These are phyloP conservation scores for Cydia fagiglandana DNA, from an alignment of 1,140 invertebrate species.

Conservation along the genomic window DNA sequence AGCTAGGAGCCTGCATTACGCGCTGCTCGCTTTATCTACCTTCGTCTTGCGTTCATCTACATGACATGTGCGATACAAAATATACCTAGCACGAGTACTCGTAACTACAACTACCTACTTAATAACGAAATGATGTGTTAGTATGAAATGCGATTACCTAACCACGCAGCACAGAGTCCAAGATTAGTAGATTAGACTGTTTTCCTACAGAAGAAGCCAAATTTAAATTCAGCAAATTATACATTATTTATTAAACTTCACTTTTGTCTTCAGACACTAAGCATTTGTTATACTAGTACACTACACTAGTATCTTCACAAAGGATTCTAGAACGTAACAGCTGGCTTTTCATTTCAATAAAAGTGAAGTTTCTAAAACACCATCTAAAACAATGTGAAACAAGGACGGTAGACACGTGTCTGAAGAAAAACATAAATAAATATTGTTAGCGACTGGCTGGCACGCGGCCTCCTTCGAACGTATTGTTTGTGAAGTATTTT, in stretches of 20 bases:
- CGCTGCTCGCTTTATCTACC: conserved; percentile 52
- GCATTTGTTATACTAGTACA: conserved; percentile 46
- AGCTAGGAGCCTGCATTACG: conserved; percentile 50
- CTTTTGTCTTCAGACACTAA: conserved; percentile 48
- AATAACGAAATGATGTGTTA: background rate
- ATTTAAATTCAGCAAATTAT: conserved; percentile 32
- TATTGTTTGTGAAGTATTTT: too few relatives aligned
- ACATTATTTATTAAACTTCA: conserved; percentile 44
- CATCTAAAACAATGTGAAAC: background rate
- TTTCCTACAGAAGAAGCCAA: background rate
- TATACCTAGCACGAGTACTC: background rate
- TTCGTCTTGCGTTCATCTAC: conserved; percentile 9
- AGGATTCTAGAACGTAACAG: conserved; percentile 66
- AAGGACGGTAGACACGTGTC: background rate
- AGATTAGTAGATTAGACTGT: background rate
- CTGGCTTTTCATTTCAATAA: conserved; percentile 42
- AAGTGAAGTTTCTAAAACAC: background rate
- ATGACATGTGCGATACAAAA: background rate
- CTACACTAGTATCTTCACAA: conserved; percentile 54
- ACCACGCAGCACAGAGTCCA: background rate
- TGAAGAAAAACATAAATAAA: background rate
- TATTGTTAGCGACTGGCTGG: too few relatives aligned
- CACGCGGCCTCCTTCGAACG: too few relatives aligned
- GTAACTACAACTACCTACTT: background rate
- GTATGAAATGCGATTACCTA: background rate